Evolutionary conservation across 1,140 invertebrate genomes (phyloP).

Genomic region (Eriosoma lanigerum): DNA sequence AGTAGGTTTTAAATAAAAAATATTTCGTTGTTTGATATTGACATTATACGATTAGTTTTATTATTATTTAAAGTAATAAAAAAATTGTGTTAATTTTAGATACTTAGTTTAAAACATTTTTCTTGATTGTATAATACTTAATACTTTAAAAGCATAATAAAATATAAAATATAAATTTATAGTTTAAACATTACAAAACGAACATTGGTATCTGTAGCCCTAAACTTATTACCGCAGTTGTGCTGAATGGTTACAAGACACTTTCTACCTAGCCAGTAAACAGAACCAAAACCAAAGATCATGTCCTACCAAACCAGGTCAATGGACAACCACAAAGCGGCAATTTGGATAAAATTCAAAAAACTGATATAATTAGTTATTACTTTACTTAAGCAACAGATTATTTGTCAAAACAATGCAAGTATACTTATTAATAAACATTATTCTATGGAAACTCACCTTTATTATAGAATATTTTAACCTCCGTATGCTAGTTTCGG

Average conservation of each 20-base stretch:
- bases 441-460: conserved; percentile 8
- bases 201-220: conserved; percentile 5
- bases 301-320: conserved; percentile 47
- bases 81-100: no score
- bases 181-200: background rate
- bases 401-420: no score
- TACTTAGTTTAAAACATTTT: no score
- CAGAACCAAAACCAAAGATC: conserved; percentile 51
- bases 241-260: conserved; percentile 29
- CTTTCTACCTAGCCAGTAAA: conserved; percentile 37
- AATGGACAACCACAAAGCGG: conserved; percentile 44
- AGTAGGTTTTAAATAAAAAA: no score
- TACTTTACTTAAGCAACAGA: no score
- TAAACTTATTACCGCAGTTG: conserved; percentile 32
- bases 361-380: conserved; percentile 11
- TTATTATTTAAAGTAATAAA: no score
- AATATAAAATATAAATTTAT: no score
- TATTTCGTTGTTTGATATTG: no score
- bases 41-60: no score
- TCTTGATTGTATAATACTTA: no score
- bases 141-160: no score
- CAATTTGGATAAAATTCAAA: conserved; percentile 39
- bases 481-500: background rate
- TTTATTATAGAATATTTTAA: background rate
- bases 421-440: background rate